Evolutionary conservation across 2,113 vertebrate species (phyloP), one percentile per base, ranked within the genome.

Genomic region (Suncus etruscus): DNA sequence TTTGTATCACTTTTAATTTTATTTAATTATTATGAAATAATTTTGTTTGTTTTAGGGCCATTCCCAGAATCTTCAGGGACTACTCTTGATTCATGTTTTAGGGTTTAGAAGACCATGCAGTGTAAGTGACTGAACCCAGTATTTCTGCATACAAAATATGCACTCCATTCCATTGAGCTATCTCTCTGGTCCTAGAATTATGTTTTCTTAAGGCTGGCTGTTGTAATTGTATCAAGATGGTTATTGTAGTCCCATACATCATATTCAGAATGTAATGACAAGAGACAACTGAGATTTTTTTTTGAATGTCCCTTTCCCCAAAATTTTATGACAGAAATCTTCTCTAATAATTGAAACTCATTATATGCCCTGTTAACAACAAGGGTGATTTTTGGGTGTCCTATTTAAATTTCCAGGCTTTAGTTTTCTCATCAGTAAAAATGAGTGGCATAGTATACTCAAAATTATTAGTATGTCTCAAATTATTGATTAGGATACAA

Each of bases 321-420:
- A 91, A 79, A 31, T 47, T 27, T 73, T 29, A 22, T 2, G 72
- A 22, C 22, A 47, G 51, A 79, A 39, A 3, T 39, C 20, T 70
- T 86, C 45, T 89, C 50, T 70, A 65, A 16, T 27, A 22, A 32
- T 81, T 86, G 51, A 74, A 54, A 54, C 39, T 69, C 48, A 86
- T 79, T 15, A 25, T 75, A n/a, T 48, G 39, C 24, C 22, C 48
- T 50, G 22, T 58, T 31, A 68, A 58, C 8, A 66, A 9, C 32
- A 77, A 85, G 50, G 70, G 11, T 61, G 83, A 87, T 29, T 89
- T 39, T 78, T 63, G 83, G 10, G 29, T 48, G 50, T 29, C 2
- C 54, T 89, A 24, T 63, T 92, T 70, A 83, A 84, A 51, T 77
- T 87, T 27, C 25, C 87, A 68, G 39, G 47, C 68, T 77, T 83